These are phyloP conservation scores for Chromis chromis DNA, from an alignment of 2,797 vertebrate genomes.

Conservation along the genomic window DNA sequence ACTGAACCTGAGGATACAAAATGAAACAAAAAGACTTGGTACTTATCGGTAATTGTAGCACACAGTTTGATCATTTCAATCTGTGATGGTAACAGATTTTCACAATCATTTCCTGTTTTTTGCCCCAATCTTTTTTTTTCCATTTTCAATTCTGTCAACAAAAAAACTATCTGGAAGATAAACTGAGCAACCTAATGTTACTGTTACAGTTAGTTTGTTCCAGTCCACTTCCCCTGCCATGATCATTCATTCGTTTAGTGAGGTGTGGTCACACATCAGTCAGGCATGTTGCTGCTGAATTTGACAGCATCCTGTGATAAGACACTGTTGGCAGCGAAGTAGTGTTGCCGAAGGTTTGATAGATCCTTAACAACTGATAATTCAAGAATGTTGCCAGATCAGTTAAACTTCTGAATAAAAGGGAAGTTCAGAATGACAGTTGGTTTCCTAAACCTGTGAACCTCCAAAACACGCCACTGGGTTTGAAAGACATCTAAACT, in stretches of 20 bases:
- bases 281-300: background rate
- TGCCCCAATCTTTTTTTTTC: too few relatives aligned
- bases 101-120: too few relatives aligned
- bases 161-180: too few relatives aligned
- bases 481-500: too few relatives aligned
- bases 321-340: background rate
- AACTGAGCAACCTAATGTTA: too few relatives aligned
- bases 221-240: background rate
- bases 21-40: background rate
- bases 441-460: too few relatives aligned
- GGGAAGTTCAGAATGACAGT: too few relatives aligned
- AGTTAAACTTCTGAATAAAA: background rate
- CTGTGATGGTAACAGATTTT: too few relatives aligned
- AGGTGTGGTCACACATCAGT: background rate
- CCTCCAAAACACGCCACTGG: too few relatives aligned
- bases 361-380: background rate
- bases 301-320: conserved; percentile 14
- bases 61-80: too few relatives aligned
- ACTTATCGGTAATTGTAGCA: too few relatives aligned
- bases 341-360: background rate
- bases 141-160: too few relatives aligned
- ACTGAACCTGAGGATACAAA: background rate
- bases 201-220: background rate
- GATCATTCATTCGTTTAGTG: background rate
- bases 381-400: background rate